Evolutionary conservation across 2,113 vertebrate genomes (phyloP).

Genomic region (Progne subis): DNA sequence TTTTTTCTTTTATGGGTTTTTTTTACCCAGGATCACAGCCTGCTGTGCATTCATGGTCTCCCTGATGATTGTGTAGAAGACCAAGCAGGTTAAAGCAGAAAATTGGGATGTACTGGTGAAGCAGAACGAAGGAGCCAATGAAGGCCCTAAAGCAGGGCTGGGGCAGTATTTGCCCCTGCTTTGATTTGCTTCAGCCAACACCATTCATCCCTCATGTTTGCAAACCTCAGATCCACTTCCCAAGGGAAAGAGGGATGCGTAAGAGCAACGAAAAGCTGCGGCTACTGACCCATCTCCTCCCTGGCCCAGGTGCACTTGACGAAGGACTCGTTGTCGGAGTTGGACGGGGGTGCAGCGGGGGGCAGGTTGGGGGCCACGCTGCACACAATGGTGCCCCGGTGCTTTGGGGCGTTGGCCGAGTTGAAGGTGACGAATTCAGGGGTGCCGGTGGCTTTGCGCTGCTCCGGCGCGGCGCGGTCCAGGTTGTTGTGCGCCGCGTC

Average conservation of each 20-base stretch:
- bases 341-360: constrained; percentile 72
- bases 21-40: neutral
- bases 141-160: neutral
- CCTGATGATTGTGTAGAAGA: neutral
- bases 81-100: neutral
- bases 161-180: neutral
- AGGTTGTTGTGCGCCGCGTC: constrained; percentile 73
- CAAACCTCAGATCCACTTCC: neutral
- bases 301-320: constrained; percentile 90
- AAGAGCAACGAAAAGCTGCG: neutral
- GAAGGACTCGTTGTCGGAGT: constrained; percentile 85
- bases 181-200: neutral
- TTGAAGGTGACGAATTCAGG: constrained; percentile 73
- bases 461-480: constrained; percentile 72
- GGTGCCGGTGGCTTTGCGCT: constrained; percentile 68
- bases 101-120: neutral
- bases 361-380: constrained; percentile 95
- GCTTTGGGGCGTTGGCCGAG: constrained; percentile 68
- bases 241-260: neutral
- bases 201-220: neutral
- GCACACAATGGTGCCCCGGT: constrained; percentile 86
- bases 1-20: neutral
- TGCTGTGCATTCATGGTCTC: neutral
- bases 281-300: constrained; percentile 87
- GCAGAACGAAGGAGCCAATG: neutral